Percentiles rank a stretch among this genome's conserved stretches.
Conservation (phyloP, 1,140 invertebrate genomes). For the Bombyx mori region ASM3026992v2 NC_085134.1:8607501-8608000, state of each 20-base stretch:
- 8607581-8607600: too few relatives aligned
- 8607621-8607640: too few relatives aligned
- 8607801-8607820: conserved; percentile 51
- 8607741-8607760: conserved; percentile 37
- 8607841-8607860: conserved; percentile 57
- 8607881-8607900: conserved; percentile 35
- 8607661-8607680: background rate
- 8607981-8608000: conserved; percentile 50
- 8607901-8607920: conserved; percentile 34
- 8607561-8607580: too few relatives aligned
- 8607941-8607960: conserved; percentile 27
- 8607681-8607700: too few relatives aligned
- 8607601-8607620: too few relatives aligned
- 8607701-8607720: too few relatives aligned
- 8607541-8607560: too few relatives aligned
- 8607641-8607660: too few relatives aligned
- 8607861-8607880: conserved; percentile 41
- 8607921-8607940: conserved; percentile 4
- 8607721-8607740: too few relatives aligned
- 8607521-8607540: too few relatives aligned
- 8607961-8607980: conserved; percentile 45
- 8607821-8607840: conserved; percentile 48
- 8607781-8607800: conserved; percentile 59
- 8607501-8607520: too few relatives aligned
- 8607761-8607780: conserved; percentile 54